phyloP scores from a whole-genome alignment of 2,113 vertebrate species.

The Leucopsar rothschildi region DNA sequence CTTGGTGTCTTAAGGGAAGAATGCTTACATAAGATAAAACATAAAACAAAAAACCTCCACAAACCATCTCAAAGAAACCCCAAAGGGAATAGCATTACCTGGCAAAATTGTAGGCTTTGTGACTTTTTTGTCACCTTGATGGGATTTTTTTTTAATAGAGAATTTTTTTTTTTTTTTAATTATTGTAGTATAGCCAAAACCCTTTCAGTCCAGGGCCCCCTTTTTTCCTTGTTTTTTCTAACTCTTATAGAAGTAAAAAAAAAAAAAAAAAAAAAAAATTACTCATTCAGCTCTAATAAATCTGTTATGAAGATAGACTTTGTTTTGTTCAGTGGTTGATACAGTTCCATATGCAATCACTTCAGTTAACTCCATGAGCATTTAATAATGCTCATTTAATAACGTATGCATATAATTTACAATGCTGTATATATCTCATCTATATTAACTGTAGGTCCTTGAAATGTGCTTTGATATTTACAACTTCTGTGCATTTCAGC shows the following conservation, averaged over 20 bases:
- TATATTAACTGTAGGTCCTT: neutral
- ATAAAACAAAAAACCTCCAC: neutral
- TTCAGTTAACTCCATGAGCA: neutral
- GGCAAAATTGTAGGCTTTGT: neutral
- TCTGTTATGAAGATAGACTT: neutral
- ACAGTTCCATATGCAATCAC: neutral
- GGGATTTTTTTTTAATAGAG: neutral
- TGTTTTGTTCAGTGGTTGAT: neutral
- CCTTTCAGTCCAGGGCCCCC: fast-evolving
- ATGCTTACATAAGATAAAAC: neutral
- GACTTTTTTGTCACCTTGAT: neutral
- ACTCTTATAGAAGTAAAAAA: neutral
- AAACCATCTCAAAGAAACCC: neutral
- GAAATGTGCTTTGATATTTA: neutral
- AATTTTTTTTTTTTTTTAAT: neutral
- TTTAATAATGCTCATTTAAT: neutral
- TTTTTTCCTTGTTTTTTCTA: neutral
- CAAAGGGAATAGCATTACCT: neutral
- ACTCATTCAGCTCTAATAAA: neutral
- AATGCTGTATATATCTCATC: neutral
- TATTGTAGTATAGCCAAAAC: neutral
- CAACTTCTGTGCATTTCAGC: slow-evolving; percentile 26
- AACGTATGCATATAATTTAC: neutral
- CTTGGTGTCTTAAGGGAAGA: neutral
- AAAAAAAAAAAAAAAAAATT: neutral